A percentile compares a stretch with the other conserved stretches of the same genome.
phyloP scores from a whole-genome alignment of 2,113 vertebrate species.

The Percina caprodes region DNA sequence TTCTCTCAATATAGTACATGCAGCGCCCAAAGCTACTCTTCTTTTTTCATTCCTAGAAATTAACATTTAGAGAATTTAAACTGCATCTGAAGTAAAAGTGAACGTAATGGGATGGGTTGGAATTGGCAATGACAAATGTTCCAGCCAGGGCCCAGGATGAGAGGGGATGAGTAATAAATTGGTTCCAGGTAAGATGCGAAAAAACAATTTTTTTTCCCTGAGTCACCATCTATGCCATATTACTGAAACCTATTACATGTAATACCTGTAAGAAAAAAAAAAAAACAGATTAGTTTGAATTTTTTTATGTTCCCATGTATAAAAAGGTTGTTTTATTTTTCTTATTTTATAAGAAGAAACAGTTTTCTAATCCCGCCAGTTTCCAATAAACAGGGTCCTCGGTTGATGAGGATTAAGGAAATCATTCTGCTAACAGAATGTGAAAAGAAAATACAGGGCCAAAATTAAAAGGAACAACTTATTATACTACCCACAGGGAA shows the following conservation, averaged over 20 bases:
- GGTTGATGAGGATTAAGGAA: neutral
- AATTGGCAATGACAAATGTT: neutral
- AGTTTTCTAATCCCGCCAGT: neutral
- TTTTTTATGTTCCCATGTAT: neutral
- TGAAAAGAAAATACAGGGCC: neutral
- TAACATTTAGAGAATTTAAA: neutral
- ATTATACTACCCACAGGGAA: neutral
- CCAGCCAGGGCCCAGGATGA: neutral
- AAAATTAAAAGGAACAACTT: neutral
- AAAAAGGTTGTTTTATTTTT: neutral
- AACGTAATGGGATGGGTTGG: neutral
- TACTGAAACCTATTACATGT: neutral
- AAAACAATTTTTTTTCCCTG: neutral
- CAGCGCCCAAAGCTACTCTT: neutral
- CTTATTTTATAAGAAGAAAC: neutral
- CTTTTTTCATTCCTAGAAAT: constrained; percentile 4
- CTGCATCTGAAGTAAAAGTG: neutral
- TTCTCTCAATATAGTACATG: too few species aligned
- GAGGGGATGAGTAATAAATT: constrained; percentile 6
- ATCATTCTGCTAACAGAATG: neutral
- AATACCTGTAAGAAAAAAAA: neutral
- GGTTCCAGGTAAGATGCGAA: neutral
- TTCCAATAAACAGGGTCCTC: neutral
- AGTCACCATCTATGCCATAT: neutral
- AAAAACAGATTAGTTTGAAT: neutral